phyloP scores from a whole-genome alignment of 2,888 invertebrate genomes.

The Auanema sp. region DNA sequence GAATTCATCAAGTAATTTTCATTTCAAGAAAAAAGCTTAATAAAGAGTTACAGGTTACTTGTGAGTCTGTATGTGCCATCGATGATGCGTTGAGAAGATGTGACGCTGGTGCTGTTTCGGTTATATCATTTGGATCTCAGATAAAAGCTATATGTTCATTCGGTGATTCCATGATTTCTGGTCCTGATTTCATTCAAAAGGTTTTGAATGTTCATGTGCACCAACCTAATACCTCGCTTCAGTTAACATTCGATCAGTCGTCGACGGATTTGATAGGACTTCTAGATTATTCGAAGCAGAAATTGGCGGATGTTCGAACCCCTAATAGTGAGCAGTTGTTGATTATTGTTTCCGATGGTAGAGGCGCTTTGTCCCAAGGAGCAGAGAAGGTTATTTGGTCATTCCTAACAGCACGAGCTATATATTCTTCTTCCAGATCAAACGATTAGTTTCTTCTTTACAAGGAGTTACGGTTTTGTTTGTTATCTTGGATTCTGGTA shows the following conservation, averaged over 20 bases:
- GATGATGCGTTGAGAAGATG: conserved; percentile 78
- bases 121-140: conserved; percentile 85
- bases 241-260: conserved; percentile 78
- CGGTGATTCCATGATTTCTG: conserved; percentile 81
- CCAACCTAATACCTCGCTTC: conserved; percentile 42
- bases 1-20: conserved; percentile 71
- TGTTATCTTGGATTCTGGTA: conserved; percentile 89
- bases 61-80: conserved; percentile 90
- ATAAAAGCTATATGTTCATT: conserved; percentile 85
- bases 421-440: conserved; percentile 29
- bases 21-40: no score
- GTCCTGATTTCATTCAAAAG: conserved; percentile 70
- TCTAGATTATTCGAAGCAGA: conserved; percentile 28
- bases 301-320: conserved; percentile 33
- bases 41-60: conserved; percentile 74
- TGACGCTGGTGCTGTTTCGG: conserved; percentile 82
- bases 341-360: conserved; percentile 90
- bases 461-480: conserved; percentile 87
- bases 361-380: conserved; percentile 85
- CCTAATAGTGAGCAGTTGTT: conserved; percentile 76
- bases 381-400: conserved; percentile 73
- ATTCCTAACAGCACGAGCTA: neutral
- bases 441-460: conserved; percentile 37
- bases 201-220: conserved; percentile 2
- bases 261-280: conserved; percentile 77